Evolutionary conservation across 2,797 vertebrate species (phyloP), one percentile per base, ranked within the genome.

Genomic region (Acipenser transmontanus): DNA sequence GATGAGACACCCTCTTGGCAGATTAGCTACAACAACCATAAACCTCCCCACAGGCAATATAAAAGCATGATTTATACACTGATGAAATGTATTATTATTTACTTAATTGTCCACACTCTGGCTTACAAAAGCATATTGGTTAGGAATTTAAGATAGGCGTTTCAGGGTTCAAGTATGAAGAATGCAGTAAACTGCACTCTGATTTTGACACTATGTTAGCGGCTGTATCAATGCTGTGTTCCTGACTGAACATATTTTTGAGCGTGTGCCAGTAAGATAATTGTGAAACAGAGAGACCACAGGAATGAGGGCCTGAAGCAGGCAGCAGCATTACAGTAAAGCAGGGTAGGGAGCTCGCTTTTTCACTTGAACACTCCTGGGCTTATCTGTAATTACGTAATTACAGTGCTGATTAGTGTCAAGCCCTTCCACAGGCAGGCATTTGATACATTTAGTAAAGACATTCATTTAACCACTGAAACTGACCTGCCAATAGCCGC

Each of bases 261-360:
- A 20, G n/a, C 13, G 17, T 9, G 8, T 12, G 12, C 10, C 47
- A 66, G 7, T 11, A 11, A 14, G 8, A 34, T 56, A 59, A 52
- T 49, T 66, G 12, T 66, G 34, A 66, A 66, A 66, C 12, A 66
- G 7, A 49, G 56, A 66, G 54, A 49, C 54, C 54, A 49, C 54
- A 66, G 56, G 51, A 57, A 66, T 66, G 50, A 12, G 4, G 47
- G 12, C n/a, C 52, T 54, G 52, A n/a, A 54, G 52, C 52, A n/a
- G n/a, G 52, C 8, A 9, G 8, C n/a, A 54, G 52, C n/a, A n/a
- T 6, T 8, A 17, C 17, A 17, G 17, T 4, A 54, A n/a, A 54
- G 52, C 52, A 9, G 52, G 52, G 52, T n/a, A 54, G 52, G 7
- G 52, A 54, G n/a, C n/a, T 9, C 1, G 52, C 9, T 54, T 54